Evolutionary conservation across 2,113 vertebrate genomes (phyloP).

Genomic region (Actenoides lindsayi): DNA sequence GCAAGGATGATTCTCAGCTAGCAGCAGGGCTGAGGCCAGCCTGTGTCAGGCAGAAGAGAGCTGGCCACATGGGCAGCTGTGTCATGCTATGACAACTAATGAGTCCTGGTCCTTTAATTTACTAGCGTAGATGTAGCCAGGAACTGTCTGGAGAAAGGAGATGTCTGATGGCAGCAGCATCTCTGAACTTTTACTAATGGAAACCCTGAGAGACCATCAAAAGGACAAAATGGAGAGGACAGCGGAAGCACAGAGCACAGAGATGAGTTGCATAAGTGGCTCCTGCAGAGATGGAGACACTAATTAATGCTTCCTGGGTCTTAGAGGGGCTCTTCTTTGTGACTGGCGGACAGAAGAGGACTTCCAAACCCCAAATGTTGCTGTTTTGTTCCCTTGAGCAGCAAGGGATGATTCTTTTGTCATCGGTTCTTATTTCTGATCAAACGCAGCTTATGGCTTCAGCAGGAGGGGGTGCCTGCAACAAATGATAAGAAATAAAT

Average conservation of each 20-base stretch:
- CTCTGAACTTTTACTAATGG: neutral
- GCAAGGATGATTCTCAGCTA: neutral
- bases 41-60: fast-evolving
- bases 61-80: neutral
- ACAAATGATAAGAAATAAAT: neutral
- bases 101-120: neutral
- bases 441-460: neutral
- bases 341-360: neutral
- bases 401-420: neutral
- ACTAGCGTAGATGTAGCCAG: neutral
- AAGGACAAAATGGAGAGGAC: neutral
- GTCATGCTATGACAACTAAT: neutral
- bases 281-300: neutral
- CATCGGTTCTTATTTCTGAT: neutral
- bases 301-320: neutral
- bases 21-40: neutral
- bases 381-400: neutral
- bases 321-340: neutral
- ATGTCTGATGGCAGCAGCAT: neutral
- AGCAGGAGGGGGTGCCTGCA: neutral
- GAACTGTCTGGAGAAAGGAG: neutral
- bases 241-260: neutral
- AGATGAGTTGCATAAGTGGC: neutral
- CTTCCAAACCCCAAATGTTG: neutral
- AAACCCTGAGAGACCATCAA: neutral